Conservation (phyloP, 2,888 invertebrate genomes). For the Steinernema scapterisci region DNA sequence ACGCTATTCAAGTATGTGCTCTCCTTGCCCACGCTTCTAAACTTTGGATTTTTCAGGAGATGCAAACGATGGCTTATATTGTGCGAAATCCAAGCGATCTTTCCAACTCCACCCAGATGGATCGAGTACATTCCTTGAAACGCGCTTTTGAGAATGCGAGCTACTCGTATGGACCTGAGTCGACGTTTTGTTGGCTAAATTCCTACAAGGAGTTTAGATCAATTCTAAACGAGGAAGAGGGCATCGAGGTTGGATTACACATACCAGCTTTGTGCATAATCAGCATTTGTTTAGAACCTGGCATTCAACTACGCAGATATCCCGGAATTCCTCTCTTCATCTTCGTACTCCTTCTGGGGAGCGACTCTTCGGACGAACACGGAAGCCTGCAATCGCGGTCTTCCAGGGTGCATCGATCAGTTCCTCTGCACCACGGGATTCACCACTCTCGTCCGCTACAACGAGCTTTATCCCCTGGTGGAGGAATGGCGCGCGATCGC, state of each 20-base stretch:
- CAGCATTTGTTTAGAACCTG: background rate
- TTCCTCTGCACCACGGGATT: conserved; percentile 60
- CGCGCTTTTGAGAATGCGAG: conserved; percentile 38
- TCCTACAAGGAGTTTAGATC: conserved; percentile 48
- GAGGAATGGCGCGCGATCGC: conserved; percentile 52
- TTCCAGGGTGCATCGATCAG: conserved; percentile 45
- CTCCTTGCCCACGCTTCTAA: background rate
- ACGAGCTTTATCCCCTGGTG: conserved; percentile 55
- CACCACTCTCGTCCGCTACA: conserved; percentile 48
- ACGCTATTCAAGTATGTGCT: conserved; percentile 40
- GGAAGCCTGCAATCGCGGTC: background rate
- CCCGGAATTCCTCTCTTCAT: conserved; percentile 11
- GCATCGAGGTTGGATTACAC: conserved; percentile 38
- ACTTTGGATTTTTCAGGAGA: conserved; percentile 36
- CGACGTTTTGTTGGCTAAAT: conserved; percentile 51
- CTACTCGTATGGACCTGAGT: conserved; percentile 47
- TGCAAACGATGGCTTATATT: conserved; percentile 51
- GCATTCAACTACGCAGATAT: conserved; percentile 6
- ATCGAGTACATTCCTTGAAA: conserved; percentile 38
- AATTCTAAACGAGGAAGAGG: conserved; percentile 44
- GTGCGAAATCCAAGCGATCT: conserved; percentile 49
- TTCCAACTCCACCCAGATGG: conserved; percentile 38
- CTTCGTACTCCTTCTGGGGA: conserved; percentile 15
- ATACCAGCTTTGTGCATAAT: too few species aligned
- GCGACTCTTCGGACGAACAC: conserved; percentile 8